Evolutionary conservation across 2,888 invertebrate species (phyloP), one percentile per base, ranked within the genome.

Genomic region (Agrotis exclamationis): DNA sequence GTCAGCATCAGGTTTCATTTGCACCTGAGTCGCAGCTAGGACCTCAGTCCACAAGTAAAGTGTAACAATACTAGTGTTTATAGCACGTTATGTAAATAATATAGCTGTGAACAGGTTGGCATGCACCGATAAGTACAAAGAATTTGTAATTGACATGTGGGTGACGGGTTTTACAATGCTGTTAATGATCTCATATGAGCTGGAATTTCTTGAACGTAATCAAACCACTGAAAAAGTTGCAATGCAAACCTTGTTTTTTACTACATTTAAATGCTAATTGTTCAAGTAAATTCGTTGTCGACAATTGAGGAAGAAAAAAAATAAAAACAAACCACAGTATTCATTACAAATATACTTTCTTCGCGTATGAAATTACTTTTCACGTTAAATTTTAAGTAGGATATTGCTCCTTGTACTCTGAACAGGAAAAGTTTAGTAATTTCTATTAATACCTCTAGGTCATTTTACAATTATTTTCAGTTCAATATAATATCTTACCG

Each of bases 1-100:
- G 88, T 88, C 75, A 84, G 90, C 70, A 74, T 91, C 82, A 62
- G 59, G 73, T 91, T 91, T 87, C 90, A 80, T 81, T 79, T 68
- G 85, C 88, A 90, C 86, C 79, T 86, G 87, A 85, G 76, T 67
- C 66, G 56, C 65, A 69, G 48, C 73, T 72, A 70, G 64, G 76
- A 58, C 39, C 53, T 53, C 39, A 59, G 67, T 66, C 69, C 56
- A 50, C 69, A 67, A 66, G 58, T 50, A 45, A 20, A 66, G 59
- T 74, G 71, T 57, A 65, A 73, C 67, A 74, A 66, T 58, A 69
- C 68, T 70, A 65, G 65, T 68, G 57, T 73, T 67, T 63, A 65
- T 50, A 74, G 65, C 60, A 22, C 7, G 74, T 85, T 85, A 85
- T 79, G 67, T 68, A 76, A 76, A 79, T 73, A 72, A 56, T 65